A percentile compares a stretch with the other conserved stretches of the same genome.
Conservation (phyloP, 2,797 vertebrate genomes). For the Cottoperca gobio region DNA sequence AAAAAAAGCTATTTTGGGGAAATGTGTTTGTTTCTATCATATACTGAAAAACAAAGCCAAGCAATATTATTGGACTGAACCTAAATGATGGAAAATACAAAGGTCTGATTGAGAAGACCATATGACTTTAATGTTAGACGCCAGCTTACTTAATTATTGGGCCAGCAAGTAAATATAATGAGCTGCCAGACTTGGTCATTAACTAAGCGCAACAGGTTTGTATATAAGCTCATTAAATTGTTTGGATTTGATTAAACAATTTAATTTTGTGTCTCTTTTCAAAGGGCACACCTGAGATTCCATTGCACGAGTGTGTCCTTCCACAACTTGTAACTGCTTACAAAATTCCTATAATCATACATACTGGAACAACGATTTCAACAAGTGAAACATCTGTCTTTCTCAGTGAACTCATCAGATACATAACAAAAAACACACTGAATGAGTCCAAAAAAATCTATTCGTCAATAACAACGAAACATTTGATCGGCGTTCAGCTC, state of each 20-base stretch:
- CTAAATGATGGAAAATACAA: not conserved
- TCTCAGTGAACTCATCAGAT: slow-evolving; percentile 47
- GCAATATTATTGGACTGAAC: not conserved
- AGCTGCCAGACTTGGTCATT: slow-evolving; percentile 1
- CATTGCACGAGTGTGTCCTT: not conserved
- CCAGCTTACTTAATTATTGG: not conserved
- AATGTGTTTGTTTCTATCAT: not conserved
- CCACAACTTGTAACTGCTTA: slow-evolving; percentile 8
- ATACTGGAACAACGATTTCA: slow-evolving; percentile 32
- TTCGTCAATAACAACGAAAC: slow-evolving; percentile 51
- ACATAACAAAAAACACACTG: slow-evolving; percentile 16
- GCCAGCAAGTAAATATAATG: not conserved
- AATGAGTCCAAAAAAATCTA: slow-evolving; percentile 31
- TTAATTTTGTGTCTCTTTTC: not conserved
- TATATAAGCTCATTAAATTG: slow-evolving; percentile 14
- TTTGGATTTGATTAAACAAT: slow-evolving; percentile 13
- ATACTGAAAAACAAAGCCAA: not conserved
- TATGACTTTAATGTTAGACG: not conserved
- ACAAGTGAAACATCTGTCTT: slow-evolving; percentile 57
- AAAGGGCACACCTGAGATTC: slow-evolving; percentile 22
- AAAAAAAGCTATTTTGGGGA: not conserved
- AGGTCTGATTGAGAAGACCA: not conserved
- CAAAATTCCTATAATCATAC: slow-evolving; percentile 25
- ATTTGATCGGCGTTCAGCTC: slow-evolving; percentile 48
- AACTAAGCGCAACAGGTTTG: not conserved